phyloP scores from a whole-genome alignment of 2,113 vertebrate species.

The Anoura caudifer region DNA sequence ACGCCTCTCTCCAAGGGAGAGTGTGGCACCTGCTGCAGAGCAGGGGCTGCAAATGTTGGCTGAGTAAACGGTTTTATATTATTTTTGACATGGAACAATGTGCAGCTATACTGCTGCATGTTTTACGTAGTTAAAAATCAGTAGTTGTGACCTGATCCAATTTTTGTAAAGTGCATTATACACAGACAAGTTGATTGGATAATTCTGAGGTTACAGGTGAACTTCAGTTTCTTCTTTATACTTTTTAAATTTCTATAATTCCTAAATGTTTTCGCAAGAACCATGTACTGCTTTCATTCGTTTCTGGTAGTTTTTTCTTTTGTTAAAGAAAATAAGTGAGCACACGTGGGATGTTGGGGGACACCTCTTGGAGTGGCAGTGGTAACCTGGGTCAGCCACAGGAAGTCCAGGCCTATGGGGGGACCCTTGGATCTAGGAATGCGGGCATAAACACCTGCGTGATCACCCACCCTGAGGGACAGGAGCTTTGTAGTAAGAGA shows the following conservation, averaged over 20 bases:
- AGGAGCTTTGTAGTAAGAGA: neutral
- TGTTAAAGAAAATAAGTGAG: neutral
- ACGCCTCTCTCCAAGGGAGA: neutral
- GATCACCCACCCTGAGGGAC: neutral
- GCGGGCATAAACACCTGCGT: neutral
- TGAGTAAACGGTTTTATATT: neutral
- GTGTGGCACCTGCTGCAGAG: neutral
- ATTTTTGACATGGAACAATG: neutral
- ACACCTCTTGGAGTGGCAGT: neutral
- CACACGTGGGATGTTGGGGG: neutral
- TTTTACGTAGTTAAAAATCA: neutral
- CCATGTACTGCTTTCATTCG: neutral
- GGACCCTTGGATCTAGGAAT: neutral
- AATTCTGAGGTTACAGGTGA: neutral
- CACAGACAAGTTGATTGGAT: neutral
- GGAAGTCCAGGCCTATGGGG: neutral
- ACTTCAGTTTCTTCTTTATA: neutral
- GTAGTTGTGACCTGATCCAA: neutral
- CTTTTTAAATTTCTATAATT: neutral
- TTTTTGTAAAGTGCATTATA: neutral
- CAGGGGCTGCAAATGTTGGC: neutral
- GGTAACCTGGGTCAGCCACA: neutral
- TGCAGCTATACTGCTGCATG: too few species aligned
- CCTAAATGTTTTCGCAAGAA: neutral
- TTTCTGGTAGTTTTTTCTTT: neutral